These are phyloP conservation scores for Harmothoe impar DNA, from an alignment of 2,888 invertebrate genomes.

Conservation along the genomic window DNA sequence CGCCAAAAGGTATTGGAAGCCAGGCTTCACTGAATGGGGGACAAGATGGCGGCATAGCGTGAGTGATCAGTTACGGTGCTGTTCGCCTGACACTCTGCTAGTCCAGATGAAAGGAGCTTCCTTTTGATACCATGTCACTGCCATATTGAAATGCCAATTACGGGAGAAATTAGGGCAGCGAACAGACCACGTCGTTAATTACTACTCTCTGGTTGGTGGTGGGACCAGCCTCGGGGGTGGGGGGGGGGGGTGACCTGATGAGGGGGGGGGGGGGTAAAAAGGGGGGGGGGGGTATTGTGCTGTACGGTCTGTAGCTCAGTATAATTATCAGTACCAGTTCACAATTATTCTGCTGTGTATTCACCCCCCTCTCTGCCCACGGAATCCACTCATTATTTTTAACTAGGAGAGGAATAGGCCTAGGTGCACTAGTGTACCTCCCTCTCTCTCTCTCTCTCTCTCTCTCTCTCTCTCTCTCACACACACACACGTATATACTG, in stretches of 20 bases:
- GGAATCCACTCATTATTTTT: not conserved
- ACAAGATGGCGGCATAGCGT: too few relatives aligned
- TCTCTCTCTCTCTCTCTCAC: too few relatives aligned
- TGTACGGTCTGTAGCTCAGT: not conserved
- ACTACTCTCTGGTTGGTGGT: not conserved
- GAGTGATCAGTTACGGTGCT: not conserved
- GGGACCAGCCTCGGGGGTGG: not conserved
- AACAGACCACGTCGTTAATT: not conserved
- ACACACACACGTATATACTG: too few relatives aligned
- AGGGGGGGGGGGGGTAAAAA: not conserved
- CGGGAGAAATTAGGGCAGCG: slow-evolving; percentile 33
- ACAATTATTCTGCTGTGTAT: slow-evolving; percentile 33
- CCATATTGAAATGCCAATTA: slow-evolving; percentile 57
- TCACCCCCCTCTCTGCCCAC: not conserved
- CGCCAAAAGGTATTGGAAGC: too few relatives aligned
- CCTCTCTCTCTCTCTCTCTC: too few relatives aligned
- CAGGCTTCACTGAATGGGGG: too few relatives aligned
- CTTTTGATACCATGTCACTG: slow-evolving; percentile 49
- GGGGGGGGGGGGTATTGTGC: not conserved
- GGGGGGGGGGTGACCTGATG: not conserved
- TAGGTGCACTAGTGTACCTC: too few relatives aligned
- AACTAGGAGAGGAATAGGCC: not conserved
- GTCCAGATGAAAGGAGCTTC: slow-evolving; percentile 30
- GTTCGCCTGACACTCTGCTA: not conserved
- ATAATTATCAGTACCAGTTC: slow-evolving; percentile 34